Evolutionary conservation across 2,888 invertebrate genomes (phyloP), one percentile per base, ranked within the genome.

Genomic region (Tetragonisca angustula): DNA sequence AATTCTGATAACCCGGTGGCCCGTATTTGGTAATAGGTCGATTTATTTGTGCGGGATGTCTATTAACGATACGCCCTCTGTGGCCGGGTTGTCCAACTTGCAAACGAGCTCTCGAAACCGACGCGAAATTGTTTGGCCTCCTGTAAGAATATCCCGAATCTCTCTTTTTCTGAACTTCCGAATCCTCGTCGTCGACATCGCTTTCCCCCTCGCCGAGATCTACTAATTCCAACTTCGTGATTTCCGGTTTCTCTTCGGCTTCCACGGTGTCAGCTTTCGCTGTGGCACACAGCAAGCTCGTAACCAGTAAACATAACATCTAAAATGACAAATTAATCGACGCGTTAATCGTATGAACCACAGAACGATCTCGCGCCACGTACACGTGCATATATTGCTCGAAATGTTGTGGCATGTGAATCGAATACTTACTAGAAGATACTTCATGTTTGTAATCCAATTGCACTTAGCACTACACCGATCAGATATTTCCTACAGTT

Each of bases 11-110:
- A 76, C 75, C 83, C 0, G 94, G 94, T 13, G 91, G 91, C 4
- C 94, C 94, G 80, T 94, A 94, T 61, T 89, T 91, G 36, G 76
- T 89, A 24, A 93, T 91, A 0, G 94, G 94, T 62, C 92, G 88
- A 64, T 79, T 89, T 78, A 90, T 87, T 71, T 91, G 92, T 36
- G 81, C 86, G 4, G 90, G 90, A 49, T 88, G 79, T 76, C 87
- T 92, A 15, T 88, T 85, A 65, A 90, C 81, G 32, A 91, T 88
- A 69, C 91, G 89, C 13, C 90, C 90, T 79, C 89, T 90, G 27
- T 91, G 76, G 11, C 87, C 83, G 1, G 83, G 69, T n/a, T 88
- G 91, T 54, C 75, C 67, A 24, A 73, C 62, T 77, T 81, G 89
- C 54, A 80, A 81, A 32, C 90, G 91, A 27, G 65, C 49, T 62